Base-by-base conservation (phyloP, 1,140 invertebrate species). In the Vollenhovia emeryi region DNA sequence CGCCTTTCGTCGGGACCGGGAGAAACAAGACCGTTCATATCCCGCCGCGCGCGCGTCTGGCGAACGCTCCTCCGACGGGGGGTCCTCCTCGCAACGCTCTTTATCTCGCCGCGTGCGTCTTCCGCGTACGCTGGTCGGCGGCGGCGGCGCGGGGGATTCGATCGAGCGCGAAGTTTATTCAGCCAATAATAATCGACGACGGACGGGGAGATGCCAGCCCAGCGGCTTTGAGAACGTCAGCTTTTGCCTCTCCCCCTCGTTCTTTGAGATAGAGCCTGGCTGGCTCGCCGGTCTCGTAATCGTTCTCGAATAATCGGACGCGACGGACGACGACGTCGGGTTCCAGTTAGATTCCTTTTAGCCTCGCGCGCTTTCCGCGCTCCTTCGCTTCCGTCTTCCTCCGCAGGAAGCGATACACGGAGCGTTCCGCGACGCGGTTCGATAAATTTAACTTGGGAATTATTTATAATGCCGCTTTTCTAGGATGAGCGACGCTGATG, bases 161-260 rank as follows among this genome's bases (percentile, higher is more conserved):
- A 82, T 82, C 78, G 52, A 73, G 66, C 66, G 52, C 66, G 52
- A 82, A 71, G 66, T 57, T 40, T 59, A 73, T 82, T 82, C 66
- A 73, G 50, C 78, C 66, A 82, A 71, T 82, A 45, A 82, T 82
- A 82, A 82, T 82, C 66, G 78, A 80, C 36, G 40, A 40, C 52
- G 36, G 15, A 59, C 27, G 50, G 64, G 48, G 59, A 52, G 59
- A 52, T 55, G 33, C 45, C n/a, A 43, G 45, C 21, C 13, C 45
- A 45, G 27, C 18, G 9, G 50, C 78, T 82, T 82, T 73, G 66
- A 82, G 78, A 82, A 36, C 66, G 24, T 80, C 71, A 69, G 48
- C 48, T 64, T 73, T 30, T 82, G 66, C 66, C n/a, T 50, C 18
- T 66, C n/a, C 11, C 43, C 78, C 11, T 68, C 60, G 62, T 69